A percentile compares a stretch with the other conserved stretches of the same genome.
Conservation (phyloP, 1,140 invertebrate genomes). For the Octopus bimaculoides region DNA sequence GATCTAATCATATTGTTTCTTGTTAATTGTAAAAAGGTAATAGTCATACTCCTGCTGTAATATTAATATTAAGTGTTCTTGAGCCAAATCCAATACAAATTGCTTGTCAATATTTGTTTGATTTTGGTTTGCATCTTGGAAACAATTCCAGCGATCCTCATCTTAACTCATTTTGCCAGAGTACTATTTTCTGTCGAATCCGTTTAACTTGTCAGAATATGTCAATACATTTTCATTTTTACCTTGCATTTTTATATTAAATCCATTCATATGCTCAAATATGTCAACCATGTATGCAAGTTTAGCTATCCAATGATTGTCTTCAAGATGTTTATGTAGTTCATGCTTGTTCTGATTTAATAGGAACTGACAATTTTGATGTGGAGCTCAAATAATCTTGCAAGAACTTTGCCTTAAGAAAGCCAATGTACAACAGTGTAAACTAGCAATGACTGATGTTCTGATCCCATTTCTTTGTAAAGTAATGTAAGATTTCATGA, state of each 20-base stretch:
- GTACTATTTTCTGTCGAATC: too few species aligned
- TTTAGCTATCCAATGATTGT: conserved; percentile 2
- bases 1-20: too few species aligned
- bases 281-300: not conserved
- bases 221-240: too few species aligned
- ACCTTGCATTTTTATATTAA: not conserved
- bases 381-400: not conserved
- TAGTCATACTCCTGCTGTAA: too few species aligned
- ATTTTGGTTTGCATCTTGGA: too few species aligned
- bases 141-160: too few species aligned
- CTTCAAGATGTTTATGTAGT: not conserved
- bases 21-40: too few species aligned
- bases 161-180: too few species aligned
- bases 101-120: too few species aligned
- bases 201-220: too few species aligned
- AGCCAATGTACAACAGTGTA: not conserved
- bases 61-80: too few species aligned
- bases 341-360: not conserved
- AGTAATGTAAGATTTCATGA: not conserved
- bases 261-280: conserved; percentile 1
- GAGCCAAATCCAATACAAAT: too few species aligned
- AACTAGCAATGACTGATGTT: not conserved
- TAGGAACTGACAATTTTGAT: not conserved
- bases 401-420: not conserved
- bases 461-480: not conserved